These are phyloP conservation scores for Lepus timidus DNA, from an alignment of 2,113 vertebrate species.

Conservation along the genomic window DNA sequence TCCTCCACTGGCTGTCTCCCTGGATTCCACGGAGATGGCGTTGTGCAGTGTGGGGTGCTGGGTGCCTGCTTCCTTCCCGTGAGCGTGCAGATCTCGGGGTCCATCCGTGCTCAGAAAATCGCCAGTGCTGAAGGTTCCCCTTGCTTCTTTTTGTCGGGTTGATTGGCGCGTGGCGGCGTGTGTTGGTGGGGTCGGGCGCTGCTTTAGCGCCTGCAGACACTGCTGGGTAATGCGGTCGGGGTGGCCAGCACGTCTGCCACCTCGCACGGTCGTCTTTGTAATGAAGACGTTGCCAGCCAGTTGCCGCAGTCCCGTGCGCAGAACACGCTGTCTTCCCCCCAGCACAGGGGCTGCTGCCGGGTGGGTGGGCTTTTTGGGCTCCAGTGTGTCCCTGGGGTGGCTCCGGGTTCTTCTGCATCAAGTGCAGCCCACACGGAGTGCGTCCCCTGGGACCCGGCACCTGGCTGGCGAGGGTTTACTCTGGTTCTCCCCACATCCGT, in stretches of 20 bases:
- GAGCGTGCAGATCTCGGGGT: neutral
- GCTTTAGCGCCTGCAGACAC: too few species aligned
- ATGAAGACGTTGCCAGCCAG: too few species aligned
- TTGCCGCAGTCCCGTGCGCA: accelerated
- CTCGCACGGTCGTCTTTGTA: too few species aligned
- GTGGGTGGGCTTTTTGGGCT: neutral
- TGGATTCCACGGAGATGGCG: too few species aligned
- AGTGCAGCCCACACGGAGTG: neutral
- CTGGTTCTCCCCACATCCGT: neutral
- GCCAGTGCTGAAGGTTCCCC: neutral
- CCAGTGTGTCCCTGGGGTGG: accelerated
- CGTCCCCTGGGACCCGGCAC: neutral
- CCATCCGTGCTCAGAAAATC: neutral
- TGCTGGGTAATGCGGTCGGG: too few species aligned
- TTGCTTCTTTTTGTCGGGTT: neutral
- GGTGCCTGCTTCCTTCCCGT: neutral
- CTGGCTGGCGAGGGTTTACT: neutral
- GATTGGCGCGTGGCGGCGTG: too few species aligned
- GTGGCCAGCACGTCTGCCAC: too few species aligned
- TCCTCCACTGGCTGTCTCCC: too few species aligned
- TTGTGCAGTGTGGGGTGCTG: neutral
- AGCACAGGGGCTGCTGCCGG: accelerated
- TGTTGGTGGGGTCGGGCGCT: too few species aligned
- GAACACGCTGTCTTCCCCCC: accelerated
- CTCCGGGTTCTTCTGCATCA: neutral